A percentile compares a stretch with the other conserved stretches of the same genome.
Evolutionary conservation across 2,113 vertebrate species (phyloP).

Genomic region (Oncorhynchus keta): DNA sequence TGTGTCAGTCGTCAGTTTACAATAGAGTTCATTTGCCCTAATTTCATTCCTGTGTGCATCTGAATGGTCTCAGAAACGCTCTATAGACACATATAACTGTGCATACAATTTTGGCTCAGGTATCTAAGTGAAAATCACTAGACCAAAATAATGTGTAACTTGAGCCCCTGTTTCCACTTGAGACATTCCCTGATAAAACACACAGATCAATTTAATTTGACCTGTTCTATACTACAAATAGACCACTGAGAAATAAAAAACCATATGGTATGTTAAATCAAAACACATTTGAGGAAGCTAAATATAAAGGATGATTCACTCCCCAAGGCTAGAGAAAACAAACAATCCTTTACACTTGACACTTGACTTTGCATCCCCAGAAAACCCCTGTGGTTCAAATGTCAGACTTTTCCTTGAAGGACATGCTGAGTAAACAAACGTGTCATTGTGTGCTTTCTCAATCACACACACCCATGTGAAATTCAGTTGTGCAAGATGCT

Average conservation of each 20-base stretch:
- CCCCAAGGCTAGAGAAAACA: constrained; percentile 18
- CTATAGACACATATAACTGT: constrained; percentile 5
- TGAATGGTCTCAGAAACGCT: constrained; percentile 12
- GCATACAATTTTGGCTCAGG: constrained; percentile 16
- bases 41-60: constrained; percentile 74
- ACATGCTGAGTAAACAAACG: constrained; percentile 11
- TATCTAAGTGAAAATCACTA: constrained; percentile 3
- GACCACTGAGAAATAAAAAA: neutral
- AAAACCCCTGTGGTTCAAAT: constrained; percentile 17
- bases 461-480: neutral
- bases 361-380: constrained; percentile 3
- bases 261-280: neutral
- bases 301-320: neutral
- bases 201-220: constrained; percentile 17
- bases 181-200: constrained; percentile 23
- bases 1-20: constrained; percentile 68
- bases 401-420: constrained; percentile 21
- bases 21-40: constrained; percentile 76
- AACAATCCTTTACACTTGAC: neutral
- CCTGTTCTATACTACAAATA: neutral
- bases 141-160: neutral
- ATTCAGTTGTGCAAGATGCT: neutral
- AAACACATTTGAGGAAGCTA: constrained; percentile 2
- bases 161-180: neutral
- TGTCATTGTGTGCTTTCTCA: neutral